Conservation (phyloP, 2,888 invertebrate species). For the Griposia aprilina region DNA sequence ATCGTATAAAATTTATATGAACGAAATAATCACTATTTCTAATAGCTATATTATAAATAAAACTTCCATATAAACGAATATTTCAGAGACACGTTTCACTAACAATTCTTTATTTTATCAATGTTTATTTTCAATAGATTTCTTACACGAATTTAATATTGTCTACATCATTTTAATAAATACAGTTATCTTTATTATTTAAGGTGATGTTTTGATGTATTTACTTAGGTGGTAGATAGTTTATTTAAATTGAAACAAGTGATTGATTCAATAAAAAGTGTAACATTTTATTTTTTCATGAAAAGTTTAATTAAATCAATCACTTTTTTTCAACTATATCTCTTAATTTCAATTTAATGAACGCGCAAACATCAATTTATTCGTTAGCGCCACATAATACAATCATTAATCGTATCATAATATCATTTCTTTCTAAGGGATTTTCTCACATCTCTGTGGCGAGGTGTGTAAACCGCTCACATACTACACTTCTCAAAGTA, state of each 20-base stretch:
- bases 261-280: neutral
- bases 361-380: constrained; percentile 21
- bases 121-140: constrained; percentile 71
- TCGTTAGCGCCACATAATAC: constrained; percentile 21
- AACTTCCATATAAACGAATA: constrained; percentile 69
- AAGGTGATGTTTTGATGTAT: constrained; percentile 38
- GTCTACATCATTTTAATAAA: constrained; percentile 81
- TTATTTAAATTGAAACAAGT: constrained; percentile 16
- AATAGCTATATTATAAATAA: constrained; percentile 75
- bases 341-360: constrained; percentile 24
- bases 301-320: constrained; percentile 10
- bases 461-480: constrained; percentile 27
- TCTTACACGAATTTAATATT: constrained; percentile 84
- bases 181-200: constrained; percentile 59
- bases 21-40: constrained; percentile 79
- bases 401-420: constrained; percentile 24
- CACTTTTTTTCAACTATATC: constrained; percentile 4
- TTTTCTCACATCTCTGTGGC: constrained; percentile 19
- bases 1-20: constrained; percentile 87
- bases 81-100: constrained; percentile 70
- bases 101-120: constrained; percentile 63
- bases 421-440: constrained; percentile 19
- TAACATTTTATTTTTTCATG: neutral
- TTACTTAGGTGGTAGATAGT: constrained; percentile 19
- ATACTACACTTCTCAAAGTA: constrained; percentile 39